A percentile compares a stretch with the other conserved stretches of the same genome.
Conservation (phyloP, 2,797 vertebrate species). For the Heliangelus exortis region DNA sequence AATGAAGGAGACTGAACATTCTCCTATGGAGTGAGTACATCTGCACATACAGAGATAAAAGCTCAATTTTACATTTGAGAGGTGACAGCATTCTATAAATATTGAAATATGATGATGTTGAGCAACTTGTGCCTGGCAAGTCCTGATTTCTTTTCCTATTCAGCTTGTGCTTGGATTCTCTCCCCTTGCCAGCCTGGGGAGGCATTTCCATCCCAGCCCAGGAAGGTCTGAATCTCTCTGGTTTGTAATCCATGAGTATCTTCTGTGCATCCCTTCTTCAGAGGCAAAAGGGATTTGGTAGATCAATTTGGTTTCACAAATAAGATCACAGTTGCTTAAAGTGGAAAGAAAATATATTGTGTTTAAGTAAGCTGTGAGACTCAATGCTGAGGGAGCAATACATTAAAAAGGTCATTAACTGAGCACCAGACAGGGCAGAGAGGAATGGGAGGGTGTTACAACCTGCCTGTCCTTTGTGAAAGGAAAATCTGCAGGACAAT, state of each 20-base stretch:
- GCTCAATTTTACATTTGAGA: constrained; percentile 20
- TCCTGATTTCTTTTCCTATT: background rate
- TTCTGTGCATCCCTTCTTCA: background rate
- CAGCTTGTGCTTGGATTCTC: background rate
- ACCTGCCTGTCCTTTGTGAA: background rate
- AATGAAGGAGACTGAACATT: background rate
- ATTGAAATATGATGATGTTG: constrained; percentile 21
- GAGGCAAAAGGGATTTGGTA: background rate
- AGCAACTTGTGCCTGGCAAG: constrained; percentile 9
- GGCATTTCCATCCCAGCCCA: background rate
- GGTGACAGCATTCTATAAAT: constrained; percentile 19
- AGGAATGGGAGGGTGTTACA: background rate
- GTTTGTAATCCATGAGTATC: background rate
- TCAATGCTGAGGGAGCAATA: background rate
- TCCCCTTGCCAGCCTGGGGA: background rate
- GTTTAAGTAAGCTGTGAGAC: background rate
- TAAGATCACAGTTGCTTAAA: background rate
- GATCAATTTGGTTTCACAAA: background rate
- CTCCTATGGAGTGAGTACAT: background rate
- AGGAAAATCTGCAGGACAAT: background rate
- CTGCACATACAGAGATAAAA: background rate
- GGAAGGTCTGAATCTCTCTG: background rate
- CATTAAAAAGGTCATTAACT: background rate
- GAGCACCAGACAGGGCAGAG: accelerated
- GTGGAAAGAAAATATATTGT: background rate